Percentiles rank a stretch among this genome's conserved stretches.
These are phyloP conservation scores for Calephelis virginiensis DNA, from an alignment of 1,140 invertebrate genomes.

Conservation along the genomic window DNA sequence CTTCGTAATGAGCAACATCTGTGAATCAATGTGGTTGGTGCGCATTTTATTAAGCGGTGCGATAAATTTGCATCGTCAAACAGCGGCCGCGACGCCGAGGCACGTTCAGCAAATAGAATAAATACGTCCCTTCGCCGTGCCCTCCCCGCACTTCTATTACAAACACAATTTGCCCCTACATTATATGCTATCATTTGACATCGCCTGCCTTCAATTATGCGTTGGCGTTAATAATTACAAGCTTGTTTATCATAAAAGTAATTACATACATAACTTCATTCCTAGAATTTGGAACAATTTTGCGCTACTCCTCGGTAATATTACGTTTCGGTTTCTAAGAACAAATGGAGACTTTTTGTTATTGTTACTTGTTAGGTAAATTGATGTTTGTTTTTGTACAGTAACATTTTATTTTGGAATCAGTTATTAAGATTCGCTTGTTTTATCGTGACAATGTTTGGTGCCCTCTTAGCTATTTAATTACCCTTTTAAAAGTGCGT, in stretches of 20 bases:
- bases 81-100: conserved; percentile 54
- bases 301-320: no score
- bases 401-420: no score
- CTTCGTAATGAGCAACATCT: conserved; percentile 64
- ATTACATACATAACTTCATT: neutral
- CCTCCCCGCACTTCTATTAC: conserved; percentile 43
- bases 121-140: conserved; percentile 56
- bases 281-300: no score
- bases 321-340: no score
- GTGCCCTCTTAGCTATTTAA: no score
- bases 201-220: conserved; percentile 13
- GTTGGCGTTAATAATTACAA: conserved; percentile 11
- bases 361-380: no score
- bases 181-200: conserved; percentile 29
- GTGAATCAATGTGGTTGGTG: conserved; percentile 63
- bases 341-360: no score
- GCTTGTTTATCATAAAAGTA: conserved; percentile 1
- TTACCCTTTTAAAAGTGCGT: no score
- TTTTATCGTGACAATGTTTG: no score
- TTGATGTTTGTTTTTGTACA: no score
- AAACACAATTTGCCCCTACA: conserved; percentile 62
- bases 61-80: conserved; percentile 76
- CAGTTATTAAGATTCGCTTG: no score
- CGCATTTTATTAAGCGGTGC: conserved; percentile 69
- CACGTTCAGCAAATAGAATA: conserved; percentile 76